These are phyloP conservation scores for Apis florea DNA, from an alignment of 1,140 invertebrate genomes.

Conservation along the genomic window DNA sequence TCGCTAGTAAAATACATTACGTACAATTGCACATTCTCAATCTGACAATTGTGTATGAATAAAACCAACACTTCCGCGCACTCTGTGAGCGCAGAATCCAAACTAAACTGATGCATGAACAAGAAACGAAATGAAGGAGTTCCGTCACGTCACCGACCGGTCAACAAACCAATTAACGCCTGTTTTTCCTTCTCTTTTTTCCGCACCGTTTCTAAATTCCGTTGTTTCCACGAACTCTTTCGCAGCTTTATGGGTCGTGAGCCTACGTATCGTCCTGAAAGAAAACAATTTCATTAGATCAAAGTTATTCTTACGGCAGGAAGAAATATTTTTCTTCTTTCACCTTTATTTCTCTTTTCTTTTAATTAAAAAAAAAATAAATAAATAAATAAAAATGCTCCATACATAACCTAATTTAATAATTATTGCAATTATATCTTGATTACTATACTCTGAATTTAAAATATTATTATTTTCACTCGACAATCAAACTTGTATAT, in stretches of 20 bases:
- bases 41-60: background rate
- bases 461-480: too few species aligned
- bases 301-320: background rate
- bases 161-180: constrained; percentile 87
- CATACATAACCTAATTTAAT: background rate
- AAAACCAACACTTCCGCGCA: background rate
- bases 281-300: constrained; percentile 53
- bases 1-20: background rate
- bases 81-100: background rate
- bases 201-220: constrained; percentile 94
- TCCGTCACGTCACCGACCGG: constrained; percentile 75
- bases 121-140: background rate
- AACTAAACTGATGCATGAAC: background rate
- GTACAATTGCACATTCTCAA: background rate
- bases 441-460: too few species aligned
- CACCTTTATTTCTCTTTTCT: background rate
- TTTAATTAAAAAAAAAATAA: background rate
- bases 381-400: background rate
- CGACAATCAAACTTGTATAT: too few species aligned
- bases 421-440: background rate
- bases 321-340: background rate
- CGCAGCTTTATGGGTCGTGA: constrained; percentile 98
- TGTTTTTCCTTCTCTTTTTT: constrained; percentile 97
- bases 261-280: constrained; percentile 94
- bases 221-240: constrained; percentile 97